Evolutionary conservation across 2,888 invertebrate genomes (phyloP).

Genomic region (Raillietiella orientalis): DNA sequence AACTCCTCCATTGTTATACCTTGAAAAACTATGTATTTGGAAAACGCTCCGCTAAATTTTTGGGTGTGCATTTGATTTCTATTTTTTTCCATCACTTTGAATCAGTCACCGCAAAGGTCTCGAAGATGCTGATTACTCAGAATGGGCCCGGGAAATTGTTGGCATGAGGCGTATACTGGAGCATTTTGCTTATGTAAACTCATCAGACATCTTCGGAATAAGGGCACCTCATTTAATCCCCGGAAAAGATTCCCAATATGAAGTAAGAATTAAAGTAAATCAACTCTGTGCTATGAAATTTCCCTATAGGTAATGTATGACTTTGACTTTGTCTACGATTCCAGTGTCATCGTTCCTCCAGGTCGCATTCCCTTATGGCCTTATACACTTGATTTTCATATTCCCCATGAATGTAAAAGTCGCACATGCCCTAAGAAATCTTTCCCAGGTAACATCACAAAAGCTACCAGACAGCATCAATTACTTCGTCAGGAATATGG

Average conservation of each 20-base stretch:
- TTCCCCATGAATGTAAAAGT: constrained; percentile 68
- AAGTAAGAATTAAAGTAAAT: constrained; percentile 19
- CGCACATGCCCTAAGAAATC: constrained; percentile 66
- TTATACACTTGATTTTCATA: constrained; percentile 71
- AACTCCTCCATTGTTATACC: too few relatives aligned
- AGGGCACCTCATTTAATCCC: constrained; percentile 66
- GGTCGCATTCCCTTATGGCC: constrained; percentile 57
- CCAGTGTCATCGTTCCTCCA: constrained; percentile 58
- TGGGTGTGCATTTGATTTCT: too few relatives aligned
- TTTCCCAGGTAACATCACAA: constrained; percentile 69
- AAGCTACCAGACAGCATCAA: too few relatives aligned
- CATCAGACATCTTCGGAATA: constrained; percentile 49
- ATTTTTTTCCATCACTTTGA: too few relatives aligned
- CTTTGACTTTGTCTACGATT: constrained; percentile 71
- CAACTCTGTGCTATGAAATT: constrained; percentile 1
- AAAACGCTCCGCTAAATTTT: too few relatives aligned
- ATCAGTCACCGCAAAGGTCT: constrained; percentile 39
- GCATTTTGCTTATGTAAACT: constrained; percentile 45
- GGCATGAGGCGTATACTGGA: constrained; percentile 63
- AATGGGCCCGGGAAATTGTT: constrained; percentile 78
- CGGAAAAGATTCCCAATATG: constrained; percentile 69
- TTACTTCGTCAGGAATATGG: constrained; percentile 71
- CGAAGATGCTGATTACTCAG: constrained; percentile 63
- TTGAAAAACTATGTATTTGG: too few relatives aligned
- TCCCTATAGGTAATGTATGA: constrained; percentile 44